These are phyloP conservation scores for Phaenicophaeus curvirostris DNA, from an alignment of 2,797 vertebrate genomes.

Conservation along the genomic window DNA sequence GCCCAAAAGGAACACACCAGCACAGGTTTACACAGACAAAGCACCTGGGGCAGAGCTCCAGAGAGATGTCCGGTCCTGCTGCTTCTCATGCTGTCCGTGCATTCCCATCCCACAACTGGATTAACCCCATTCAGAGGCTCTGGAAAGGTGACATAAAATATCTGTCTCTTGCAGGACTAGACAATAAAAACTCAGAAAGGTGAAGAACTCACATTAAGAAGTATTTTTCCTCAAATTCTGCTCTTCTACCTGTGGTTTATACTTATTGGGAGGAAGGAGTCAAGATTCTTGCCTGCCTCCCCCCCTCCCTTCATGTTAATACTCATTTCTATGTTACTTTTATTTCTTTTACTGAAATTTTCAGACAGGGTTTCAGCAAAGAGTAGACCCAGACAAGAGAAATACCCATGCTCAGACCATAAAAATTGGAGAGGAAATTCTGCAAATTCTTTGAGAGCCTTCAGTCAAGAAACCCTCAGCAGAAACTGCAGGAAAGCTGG, in stretches of 20 bases:
- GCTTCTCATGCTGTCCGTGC: fast-evolving
- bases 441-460: constrained; percentile 27
- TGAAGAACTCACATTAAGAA: neutral
- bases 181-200: neutral
- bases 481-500: neutral
- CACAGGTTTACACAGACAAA: no score
- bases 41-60: neutral
- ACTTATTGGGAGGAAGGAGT: neutral
- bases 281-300: neutral
- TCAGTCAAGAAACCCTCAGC: neutral
- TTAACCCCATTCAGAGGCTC: neutral
- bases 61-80: neutral
- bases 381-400: neutral
- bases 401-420: neutral
- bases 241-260: neutral
- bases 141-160: neutral
- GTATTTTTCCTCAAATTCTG: neutral
- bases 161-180: neutral
- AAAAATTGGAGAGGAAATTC: constrained; percentile 35
- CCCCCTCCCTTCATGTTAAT: neutral
- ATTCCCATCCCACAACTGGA: neutral
- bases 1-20: no score
- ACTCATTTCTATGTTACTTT: neutral
- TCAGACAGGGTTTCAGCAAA: neutral
- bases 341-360: neutral